Evolutionary conservation across 2,888 invertebrate genomes (phyloP).

Genomic region (Polydrusus cervinus): DNA sequence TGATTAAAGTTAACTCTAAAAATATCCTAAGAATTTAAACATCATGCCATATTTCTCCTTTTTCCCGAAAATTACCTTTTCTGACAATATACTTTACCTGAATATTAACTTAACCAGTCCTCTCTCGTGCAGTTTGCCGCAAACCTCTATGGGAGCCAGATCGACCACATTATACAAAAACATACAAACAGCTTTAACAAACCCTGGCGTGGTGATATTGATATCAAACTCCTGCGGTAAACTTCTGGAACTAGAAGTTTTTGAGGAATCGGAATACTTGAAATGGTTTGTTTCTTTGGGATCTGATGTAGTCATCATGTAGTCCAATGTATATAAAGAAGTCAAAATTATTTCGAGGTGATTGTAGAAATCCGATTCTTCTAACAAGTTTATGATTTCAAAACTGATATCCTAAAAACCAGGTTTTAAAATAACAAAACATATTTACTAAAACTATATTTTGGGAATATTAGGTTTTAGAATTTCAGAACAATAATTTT

Average conservation of each 20-base stretch:
- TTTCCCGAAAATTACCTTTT: no score
- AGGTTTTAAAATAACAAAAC: not conserved
- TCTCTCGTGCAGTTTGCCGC: constrained; percentile 70
- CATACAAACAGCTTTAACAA: constrained; percentile 70
- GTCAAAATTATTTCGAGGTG: constrained; percentile 61
- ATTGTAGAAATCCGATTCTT: constrained; percentile 65
- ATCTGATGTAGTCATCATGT: not conserved
- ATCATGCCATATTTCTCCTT: no score
- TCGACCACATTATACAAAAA: constrained; percentile 71
- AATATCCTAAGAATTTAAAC: no score
- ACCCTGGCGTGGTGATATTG: constrained; percentile 70
- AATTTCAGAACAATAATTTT: no score
- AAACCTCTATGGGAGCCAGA: constrained; percentile 69
- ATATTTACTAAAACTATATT: no score
- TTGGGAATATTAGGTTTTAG: no score
- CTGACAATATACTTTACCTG: constrained; percentile 64
- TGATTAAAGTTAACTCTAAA: no score
- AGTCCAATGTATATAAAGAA: constrained; percentile 59
- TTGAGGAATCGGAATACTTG: constrained; percentile 16
- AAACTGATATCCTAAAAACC: constrained; percentile 55
- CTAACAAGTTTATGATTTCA: constrained; percentile 59
- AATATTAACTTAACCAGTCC: constrained; percentile 72
- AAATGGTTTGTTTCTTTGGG: constrained; percentile 28
- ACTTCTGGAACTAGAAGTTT: constrained; percentile 44
- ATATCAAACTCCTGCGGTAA: constrained; percentile 32